phyloP scores from a whole-genome alignment of 2,113 vertebrate species.

The Cyphomyrus plagiostoma region DNA sequence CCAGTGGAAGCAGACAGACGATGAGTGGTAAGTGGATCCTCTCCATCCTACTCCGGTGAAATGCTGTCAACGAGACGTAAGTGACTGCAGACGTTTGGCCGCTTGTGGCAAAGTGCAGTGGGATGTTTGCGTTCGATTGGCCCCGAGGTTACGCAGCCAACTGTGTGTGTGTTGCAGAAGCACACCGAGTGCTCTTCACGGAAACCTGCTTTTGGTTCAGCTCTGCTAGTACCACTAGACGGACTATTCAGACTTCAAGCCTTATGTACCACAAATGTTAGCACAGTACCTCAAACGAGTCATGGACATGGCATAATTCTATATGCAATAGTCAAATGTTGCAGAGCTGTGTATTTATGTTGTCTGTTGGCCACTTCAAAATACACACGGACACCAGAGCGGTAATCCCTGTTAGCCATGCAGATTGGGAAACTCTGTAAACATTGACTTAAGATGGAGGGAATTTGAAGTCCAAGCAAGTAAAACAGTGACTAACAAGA shows the following conservation, averaged over 20 bases:
- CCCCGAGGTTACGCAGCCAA: conserved; percentile 6
- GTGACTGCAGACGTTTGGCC: background rate
- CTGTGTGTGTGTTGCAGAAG: conserved; percentile 1
- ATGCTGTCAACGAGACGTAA: conserved; percentile 16
- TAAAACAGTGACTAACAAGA: conserved; percentile 22
- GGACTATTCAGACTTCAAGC: background rate
- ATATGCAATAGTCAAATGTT: background rate
- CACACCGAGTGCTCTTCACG: background rate
- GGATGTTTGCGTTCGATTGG: conserved; percentile 45
- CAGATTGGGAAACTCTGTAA: conserved; percentile 22
- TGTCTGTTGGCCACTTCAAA: background rate
- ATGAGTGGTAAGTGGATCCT: conserved; percentile 39
- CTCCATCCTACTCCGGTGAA: conserved; percentile 42
- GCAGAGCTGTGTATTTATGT: background rate
- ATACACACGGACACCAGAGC: background rate
- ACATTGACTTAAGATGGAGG: conserved; percentile 14
- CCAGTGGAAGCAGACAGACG: conserved; percentile 32
- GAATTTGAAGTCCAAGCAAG: background rate
- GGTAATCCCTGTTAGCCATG: background rate
- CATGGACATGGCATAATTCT: background rate
- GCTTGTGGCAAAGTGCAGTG: conserved; percentile 57
- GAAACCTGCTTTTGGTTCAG: background rate
- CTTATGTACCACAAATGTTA: background rate
- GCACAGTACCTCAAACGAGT: background rate
- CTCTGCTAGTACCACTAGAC: background rate